These are phyloP conservation scores for Atta texana DNA, from an alignment of 1,140 invertebrate species.

Conservation along the genomic window DNA sequence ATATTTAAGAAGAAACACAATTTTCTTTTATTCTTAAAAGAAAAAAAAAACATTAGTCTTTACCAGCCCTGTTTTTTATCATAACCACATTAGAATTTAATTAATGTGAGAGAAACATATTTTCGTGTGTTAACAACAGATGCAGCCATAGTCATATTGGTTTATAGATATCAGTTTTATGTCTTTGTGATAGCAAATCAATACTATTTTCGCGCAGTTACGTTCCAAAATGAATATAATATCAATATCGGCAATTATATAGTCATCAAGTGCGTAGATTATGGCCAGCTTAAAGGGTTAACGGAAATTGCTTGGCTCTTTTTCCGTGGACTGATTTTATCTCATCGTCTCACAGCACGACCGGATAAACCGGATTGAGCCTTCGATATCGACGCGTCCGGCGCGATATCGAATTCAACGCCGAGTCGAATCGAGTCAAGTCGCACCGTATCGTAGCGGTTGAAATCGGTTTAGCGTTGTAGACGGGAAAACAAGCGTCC, in stretches of 20 bases:
- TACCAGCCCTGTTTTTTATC: not conserved
- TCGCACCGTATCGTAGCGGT: slow-evolving; percentile 12
- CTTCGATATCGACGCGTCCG: slow-evolving; percentile 63
- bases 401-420: slow-evolving; percentile 29
- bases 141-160: not conserved
- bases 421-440: slow-evolving; percentile 10
- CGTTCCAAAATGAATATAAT: slow-evolving; percentile 7
- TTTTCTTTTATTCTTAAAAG: too few relatives aligned
- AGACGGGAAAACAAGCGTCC: slow-evolving; percentile 74
- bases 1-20: too few relatives aligned
- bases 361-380: slow-evolving; percentile 75
- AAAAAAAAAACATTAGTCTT: too few relatives aligned
- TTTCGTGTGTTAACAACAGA: not conserved
- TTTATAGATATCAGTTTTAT: not conserved
- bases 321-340: slow-evolving; percentile 61
- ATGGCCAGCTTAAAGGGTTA: slow-evolving; percentile 46
- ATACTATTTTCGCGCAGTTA: not conserved
- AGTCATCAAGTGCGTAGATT: slow-evolving; percentile 49
- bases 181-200: not conserved
- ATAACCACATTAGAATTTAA: not conserved
- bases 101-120: not conserved
- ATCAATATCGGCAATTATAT: slow-evolving; percentile 48
- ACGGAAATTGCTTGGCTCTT: slow-evolving; percentile 51
- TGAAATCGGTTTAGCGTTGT: slow-evolving; percentile 66
- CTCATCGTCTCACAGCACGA: slow-evolving; percentile 55